These are phyloP conservation scores for Aphelenchoides avenae DNA, from an alignment of 1,140 invertebrate species.

Conservation along the genomic window DNA sequence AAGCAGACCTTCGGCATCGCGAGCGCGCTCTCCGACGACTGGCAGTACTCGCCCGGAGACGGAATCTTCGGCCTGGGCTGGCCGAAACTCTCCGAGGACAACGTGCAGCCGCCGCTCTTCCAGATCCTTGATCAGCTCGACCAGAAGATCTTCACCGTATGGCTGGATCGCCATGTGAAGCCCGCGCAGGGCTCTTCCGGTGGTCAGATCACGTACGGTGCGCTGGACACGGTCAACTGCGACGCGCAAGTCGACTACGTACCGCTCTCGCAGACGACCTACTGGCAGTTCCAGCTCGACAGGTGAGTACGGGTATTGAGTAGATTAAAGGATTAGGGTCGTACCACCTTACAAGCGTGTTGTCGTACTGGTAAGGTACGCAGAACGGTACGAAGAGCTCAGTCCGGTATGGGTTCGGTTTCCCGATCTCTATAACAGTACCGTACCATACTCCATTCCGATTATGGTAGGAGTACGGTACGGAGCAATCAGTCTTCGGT, in stretches of 20 bases:
- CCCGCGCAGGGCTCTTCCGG: too few relatives aligned
- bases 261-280: slow-evolving; percentile 41
- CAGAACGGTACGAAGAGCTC: not conserved
- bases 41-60: too few relatives aligned
- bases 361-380: too few relatives aligned
- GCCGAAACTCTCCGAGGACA: too few relatives aligned
- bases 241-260: slow-evolving; percentile 36
- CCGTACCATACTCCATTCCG: not conserved
- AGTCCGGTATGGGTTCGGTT: not conserved
- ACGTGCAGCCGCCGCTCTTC: too few relatives aligned
- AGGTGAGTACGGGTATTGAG: slow-evolving; percentile 23
- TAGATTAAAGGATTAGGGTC: not conserved
- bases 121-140: too few relatives aligned
- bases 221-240: slow-evolving; percentile 42
- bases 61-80: too few relatives aligned
- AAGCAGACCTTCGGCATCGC: too few relatives aligned
- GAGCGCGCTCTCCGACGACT: too few relatives aligned
- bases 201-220: slow-evolving; percentile 49
- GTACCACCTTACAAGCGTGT: too few relatives aligned
- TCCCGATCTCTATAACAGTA: not conserved
- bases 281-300: slow-evolving; percentile 47
- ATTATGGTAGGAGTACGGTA: not conserved
- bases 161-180: too few relatives aligned
- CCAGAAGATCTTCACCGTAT: too few relatives aligned
- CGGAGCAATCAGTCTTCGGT: not conserved